phyloP scores from a whole-genome alignment of 2,797 vertebrate species.

The Bradypus variegatus region DNA sequence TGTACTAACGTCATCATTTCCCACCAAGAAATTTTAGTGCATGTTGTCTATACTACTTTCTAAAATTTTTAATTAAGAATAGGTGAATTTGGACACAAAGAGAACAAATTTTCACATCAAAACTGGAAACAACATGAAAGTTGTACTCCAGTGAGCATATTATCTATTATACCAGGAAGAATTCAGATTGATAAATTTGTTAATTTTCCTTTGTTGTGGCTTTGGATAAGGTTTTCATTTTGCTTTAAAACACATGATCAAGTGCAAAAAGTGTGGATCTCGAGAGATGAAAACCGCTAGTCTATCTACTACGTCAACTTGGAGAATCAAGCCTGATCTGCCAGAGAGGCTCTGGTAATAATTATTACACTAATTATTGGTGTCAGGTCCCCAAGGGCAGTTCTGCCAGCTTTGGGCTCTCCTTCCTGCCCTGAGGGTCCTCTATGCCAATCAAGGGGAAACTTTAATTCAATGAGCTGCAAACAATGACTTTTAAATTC shows the following conservation, averaged over 20 bases:
- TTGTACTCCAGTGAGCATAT: background rate
- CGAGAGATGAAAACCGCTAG: background rate
- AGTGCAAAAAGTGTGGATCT: background rate
- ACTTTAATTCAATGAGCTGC: background rate
- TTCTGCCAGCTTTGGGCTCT: background rate
- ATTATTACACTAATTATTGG: background rate
- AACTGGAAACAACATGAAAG: background rate
- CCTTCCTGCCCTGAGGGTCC: background rate
- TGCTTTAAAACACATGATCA: background rate
- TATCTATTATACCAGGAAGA: background rate
- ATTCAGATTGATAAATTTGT: background rate
- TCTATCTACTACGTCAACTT: background rate
- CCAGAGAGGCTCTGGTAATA: background rate
- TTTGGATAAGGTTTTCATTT: conserved; percentile 11
- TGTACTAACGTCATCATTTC: background rate
- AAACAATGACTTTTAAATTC: background rate
- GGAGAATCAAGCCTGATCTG: background rate
- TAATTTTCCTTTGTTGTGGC: background rate
- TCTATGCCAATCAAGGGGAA: background rate
- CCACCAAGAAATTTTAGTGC: background rate
- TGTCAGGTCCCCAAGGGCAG: background rate
- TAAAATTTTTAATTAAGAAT: background rate
- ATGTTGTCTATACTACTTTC: background rate
- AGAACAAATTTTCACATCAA: background rate
- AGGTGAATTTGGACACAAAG: background rate